Evolutionary conservation across 2,888 invertebrate genomes (phyloP).

Genomic region (Hypomecis punctinalis): DNA sequence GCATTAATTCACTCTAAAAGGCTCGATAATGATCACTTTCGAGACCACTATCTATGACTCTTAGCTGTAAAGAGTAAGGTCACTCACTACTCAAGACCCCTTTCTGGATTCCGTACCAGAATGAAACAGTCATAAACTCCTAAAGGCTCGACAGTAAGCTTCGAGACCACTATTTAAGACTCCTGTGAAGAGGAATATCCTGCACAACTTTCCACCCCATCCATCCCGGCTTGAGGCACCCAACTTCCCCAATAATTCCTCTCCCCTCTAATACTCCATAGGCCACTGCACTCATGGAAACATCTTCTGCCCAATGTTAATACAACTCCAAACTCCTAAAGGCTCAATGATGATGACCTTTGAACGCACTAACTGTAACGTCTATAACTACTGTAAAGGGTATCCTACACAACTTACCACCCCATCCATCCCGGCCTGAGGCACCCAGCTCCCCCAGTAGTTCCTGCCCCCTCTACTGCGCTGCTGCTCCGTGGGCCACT

Average conservation of each 20-base stretch:
- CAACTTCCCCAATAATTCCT: conserved; percentile 94
- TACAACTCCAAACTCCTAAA: conserved; percentile 92
- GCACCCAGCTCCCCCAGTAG: conserved; percentile 95
- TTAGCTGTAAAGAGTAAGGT: too few species aligned
- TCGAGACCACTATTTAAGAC: too few species aligned
- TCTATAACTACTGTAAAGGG: too few species aligned
- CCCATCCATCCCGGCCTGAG: conserved; percentile 96
- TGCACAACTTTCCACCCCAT: conserved; percentile 88
- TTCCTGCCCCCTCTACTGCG: conserved; percentile 93
- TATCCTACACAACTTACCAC: conserved; percentile 77
- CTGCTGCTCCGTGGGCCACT: conserved; percentile 97
- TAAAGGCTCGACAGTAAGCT: conserved; percentile 72
- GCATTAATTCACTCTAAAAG: too few species aligned
- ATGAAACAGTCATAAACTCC: conserved; percentile 96
- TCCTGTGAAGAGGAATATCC: too few species aligned
- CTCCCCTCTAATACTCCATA: conserved; percentile 95
- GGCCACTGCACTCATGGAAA: conserved; percentile 99
- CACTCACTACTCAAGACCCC: conserved; percentile 87
- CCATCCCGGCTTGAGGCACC: conserved; percentile 96
- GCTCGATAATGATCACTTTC: too few species aligned
- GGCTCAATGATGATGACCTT: conserved; percentile 72
- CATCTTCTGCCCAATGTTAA: conserved; percentile 94
- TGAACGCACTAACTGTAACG: conserved; percentile 53
- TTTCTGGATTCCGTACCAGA: conserved; percentile 95
- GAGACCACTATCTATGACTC: too few species aligned